Base-by-base conservation (phyloP, 2,113 vertebrate species). In the Engraulis encrasicolus region DNA sequence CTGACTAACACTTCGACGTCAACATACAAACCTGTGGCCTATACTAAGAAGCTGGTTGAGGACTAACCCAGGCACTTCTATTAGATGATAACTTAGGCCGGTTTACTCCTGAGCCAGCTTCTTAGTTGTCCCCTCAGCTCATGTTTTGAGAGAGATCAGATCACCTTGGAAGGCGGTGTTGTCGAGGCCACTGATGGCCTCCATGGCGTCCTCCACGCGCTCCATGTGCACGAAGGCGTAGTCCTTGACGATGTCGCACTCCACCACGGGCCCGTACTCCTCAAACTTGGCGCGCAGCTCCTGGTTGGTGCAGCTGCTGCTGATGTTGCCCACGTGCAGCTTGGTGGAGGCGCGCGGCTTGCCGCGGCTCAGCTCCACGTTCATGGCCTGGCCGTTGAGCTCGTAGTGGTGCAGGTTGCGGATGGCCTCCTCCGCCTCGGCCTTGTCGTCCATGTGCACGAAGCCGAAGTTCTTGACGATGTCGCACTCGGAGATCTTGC, bases 211-310 rank as follows among this genome's bases (percentile, higher is more conserved):
- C 86, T 99, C 98, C 7, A 97, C 96, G 54, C 96, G 91, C 90
- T 98, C 98, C 98, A 99, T 99, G 93, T 99, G 98, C 66, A 99
- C 98, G 85, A 98, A 99, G 58, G 98, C 98, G 82, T 98, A 99
- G 91, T 99, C 98, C 93, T 98, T 99, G 15, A 99, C 97, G 89
- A 99, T 99, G 94, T 99, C 98, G 74, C 97, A 99, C 90, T 99
- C 98, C 36, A 97, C 93, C 80, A 99, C 98, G 0, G 96, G 84
- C 6, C 98, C 98, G 19, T 95, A 99, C 91, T 98, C 97, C 88
- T 99, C 98, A 80, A 99, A 99, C 87, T 96, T 97, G 91, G 97
- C 95, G 1, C 97, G 92, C 78, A 99, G 95, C 95, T 99, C 98
- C 78, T 97, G 93, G 90, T 97, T 98, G 91, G 97, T 98, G 83